A percentile compares a stretch with the other conserved stretches of the same genome.
Conservation (phyloP, 1,140 invertebrate species). For the Papilio machaon region DNA sequence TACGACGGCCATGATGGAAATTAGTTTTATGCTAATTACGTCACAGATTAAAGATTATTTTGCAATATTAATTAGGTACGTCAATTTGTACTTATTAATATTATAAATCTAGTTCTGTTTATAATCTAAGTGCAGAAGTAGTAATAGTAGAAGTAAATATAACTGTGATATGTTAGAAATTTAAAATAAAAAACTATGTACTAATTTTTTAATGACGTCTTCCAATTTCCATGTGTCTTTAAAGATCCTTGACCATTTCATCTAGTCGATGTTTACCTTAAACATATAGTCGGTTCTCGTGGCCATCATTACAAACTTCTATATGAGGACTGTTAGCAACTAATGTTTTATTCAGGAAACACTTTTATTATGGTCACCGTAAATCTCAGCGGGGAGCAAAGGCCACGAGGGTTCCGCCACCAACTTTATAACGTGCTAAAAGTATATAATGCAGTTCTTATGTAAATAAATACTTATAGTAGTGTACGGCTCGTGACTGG, state of each 20-base stretch:
- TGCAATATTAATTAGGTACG: constrained; percentile 32
- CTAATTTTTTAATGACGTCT: too few species aligned
- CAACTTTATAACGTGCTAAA: constrained; percentile 45
- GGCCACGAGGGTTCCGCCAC: constrained; percentile 40
- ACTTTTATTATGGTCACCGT: not conserved
- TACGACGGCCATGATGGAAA: constrained; percentile 27
- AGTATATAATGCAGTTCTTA: constrained; percentile 45
- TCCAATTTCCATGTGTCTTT: too few species aligned
- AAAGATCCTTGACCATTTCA: too few species aligned
- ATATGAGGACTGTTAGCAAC: too few species aligned
- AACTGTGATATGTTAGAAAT: not conserved
- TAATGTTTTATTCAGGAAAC: not conserved
- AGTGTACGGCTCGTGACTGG: constrained; percentile 42
- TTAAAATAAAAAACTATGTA: too few species aligned
- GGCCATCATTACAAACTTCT: too few species aligned
- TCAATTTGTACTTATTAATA: constrained; percentile 30
- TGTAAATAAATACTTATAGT: constrained; percentile 39
- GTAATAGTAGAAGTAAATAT: not conserved
- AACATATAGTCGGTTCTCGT: too few species aligned
- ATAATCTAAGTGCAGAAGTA: not conserved
- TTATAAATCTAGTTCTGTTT: constrained; percentile 1
- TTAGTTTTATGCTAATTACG: constrained; percentile 37
- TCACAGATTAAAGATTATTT: constrained; percentile 27
- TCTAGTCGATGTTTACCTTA: not conserved
- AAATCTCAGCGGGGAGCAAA: constrained; percentile 46